A percentile compares a stretch with the other conserved stretches of the same genome.
phyloP scores from a whole-genome alignment of 2,113 vertebrate species.

The Mormyrus iriodes region DNA sequence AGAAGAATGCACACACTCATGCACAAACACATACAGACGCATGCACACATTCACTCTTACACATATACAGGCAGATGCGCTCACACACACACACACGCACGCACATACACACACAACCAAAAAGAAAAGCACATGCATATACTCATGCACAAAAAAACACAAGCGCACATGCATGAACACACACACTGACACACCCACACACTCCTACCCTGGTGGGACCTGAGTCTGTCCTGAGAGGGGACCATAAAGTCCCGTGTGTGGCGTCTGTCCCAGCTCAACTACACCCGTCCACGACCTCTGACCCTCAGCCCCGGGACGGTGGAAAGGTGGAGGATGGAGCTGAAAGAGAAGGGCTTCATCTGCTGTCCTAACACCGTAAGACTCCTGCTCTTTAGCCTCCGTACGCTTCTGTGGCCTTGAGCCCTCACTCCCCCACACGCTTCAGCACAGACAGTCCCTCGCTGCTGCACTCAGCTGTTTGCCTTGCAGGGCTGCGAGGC shows the following conservation, averaged over 20 bases:
- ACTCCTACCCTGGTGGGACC: background rate
- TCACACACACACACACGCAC: background rate
- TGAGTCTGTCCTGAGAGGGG: background rate
- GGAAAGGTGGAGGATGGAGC: constrained; percentile 87
- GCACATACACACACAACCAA: background rate
- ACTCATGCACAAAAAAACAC: background rate
- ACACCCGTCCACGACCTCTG: constrained; percentile 88
- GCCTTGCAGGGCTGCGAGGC: constrained; percentile 83
- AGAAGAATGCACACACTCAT: background rate
- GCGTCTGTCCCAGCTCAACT: constrained; percentile 75
- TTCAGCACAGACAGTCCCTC: background rate
- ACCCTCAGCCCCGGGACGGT: constrained; percentile 80
- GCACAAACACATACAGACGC: background rate
- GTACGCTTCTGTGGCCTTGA: background rate
- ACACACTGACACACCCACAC: background rate
- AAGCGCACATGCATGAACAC: background rate
- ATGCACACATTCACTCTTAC: background rate
- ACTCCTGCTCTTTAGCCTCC: background rate
- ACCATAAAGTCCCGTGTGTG: background rate
- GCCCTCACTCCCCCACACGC: background rate
- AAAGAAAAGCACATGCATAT: background rate
- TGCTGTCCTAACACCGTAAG: constrained; percentile 90
- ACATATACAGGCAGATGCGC: background rate
- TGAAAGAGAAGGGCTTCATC: constrained; percentile 93
- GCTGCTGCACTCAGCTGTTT: background rate